A percentile compares a stretch with the other conserved stretches of the same genome.
Conservation (phyloP, 2,113 vertebrate genomes). For the Apaloderma vittatum region DNA sequence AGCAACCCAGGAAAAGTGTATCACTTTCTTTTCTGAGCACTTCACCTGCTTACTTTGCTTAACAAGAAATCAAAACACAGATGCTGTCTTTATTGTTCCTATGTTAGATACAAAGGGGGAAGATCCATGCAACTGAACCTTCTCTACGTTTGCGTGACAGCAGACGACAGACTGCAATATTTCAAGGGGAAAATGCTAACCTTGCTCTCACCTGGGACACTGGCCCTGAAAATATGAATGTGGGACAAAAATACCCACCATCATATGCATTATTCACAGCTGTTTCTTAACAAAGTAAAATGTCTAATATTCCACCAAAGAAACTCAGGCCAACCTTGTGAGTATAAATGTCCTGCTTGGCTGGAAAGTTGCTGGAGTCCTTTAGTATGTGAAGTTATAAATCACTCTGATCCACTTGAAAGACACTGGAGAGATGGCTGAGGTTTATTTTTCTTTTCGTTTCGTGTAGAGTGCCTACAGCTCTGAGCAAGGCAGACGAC, state of each 20-base stretch:
- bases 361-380: background rate
- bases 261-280: background rate
- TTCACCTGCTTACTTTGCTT: constrained; percentile 54
- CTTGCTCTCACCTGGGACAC: background rate
- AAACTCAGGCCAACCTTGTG: background rate
- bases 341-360: background rate
- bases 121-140: background rate
- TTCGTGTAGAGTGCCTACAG: background rate
- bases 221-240: background rate
- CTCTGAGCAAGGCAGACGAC: background rate
- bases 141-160: background rate
- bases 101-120: background rate
- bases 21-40: constrained; percentile 32
- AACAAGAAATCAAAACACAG: constrained; percentile 61
- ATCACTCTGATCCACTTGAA: background rate
- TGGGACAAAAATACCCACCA: background rate
- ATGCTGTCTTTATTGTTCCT: constrained; percentile 18
- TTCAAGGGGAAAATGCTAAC: background rate
- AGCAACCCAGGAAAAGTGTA: background rate
- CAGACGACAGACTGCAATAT: background rate
- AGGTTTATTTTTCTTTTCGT: background rate
- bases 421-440: background rate
- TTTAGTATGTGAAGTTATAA: background rate
- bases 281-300: background rate
- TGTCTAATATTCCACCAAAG: background rate